Base-by-base conservation (phyloP, 2,797 vertebrate genomes). In the Lemur catta region DNA sequence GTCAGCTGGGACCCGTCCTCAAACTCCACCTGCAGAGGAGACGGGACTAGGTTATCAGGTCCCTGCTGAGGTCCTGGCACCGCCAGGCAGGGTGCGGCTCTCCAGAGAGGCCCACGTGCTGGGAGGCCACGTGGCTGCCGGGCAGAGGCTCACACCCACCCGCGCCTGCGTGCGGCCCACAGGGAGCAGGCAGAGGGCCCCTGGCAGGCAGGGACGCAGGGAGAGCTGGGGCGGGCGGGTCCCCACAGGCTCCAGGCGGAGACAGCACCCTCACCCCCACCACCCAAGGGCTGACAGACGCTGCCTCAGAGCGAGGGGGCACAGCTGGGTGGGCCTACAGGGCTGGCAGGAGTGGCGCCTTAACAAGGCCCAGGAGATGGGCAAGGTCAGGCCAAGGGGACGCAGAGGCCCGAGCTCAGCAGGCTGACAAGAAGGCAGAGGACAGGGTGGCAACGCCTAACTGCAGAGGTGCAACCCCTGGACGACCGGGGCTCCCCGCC, bases 1-100 rank as follows among this genome's bases (percentile, higher is more conserved):
- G 99, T 99, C 38, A 99, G 98, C 98, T 99, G 99, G 74, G 99
- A 99, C 84, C 99, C 99, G 11, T 99, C 99, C 90, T 99, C 99
- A 98, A 99, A 99, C 98, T 99, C 99, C 7, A 99, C 99, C 99
- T 99, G 98, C 33, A 55, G 75, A 48, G 0, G 46, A 71, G 59
- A 61, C 1, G 17, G 7, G 30, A 65, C 2, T 11, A 6, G 0
- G 38, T 12, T 17, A 11, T 94, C 38, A 80, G 89, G 57, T 11
- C 10, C 57, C 57, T 59, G 57, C 55, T 4, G 55, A 57, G 18
- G 24, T 10, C 52, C 52, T 26, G 2, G 26, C 78, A 17, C 14
- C 2, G 13, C n/a, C 22, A 6, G 12, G n/a, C 50, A 38, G n/a
- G 76, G 11, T 33, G 11, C 4, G 0, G 17, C 12, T 20, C 15